phyloP scores from a whole-genome alignment of 1,140 invertebrate species.

The Mizuhopecten yessoensis region DNA sequence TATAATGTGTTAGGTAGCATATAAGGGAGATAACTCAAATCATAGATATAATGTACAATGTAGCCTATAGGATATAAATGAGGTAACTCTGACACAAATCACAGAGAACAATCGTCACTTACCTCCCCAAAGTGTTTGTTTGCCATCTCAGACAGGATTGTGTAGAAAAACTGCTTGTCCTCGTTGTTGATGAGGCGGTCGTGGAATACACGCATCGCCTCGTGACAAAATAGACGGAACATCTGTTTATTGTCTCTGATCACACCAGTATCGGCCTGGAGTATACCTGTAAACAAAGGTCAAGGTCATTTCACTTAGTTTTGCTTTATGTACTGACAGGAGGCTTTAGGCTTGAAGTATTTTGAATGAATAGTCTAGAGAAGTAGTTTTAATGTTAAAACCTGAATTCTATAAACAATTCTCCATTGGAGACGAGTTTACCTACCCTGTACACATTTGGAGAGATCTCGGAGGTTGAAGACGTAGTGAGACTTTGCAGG shows the following conservation, averaged over 20 bases:
- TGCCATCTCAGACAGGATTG: slow-evolving; percentile 82
- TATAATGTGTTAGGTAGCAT: too few relatives aligned
- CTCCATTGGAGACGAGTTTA: too few relatives aligned
- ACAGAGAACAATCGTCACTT: too few relatives aligned
- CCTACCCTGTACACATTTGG: slow-evolving; percentile 84
- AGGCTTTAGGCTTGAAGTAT: too few relatives aligned
- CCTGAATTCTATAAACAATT: too few relatives aligned
- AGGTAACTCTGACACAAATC: too few relatives aligned
- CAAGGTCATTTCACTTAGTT: not conserved
- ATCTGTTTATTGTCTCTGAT: slow-evolving; percentile 81
- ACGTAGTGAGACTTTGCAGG: slow-evolving; percentile 84
- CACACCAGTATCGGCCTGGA: slow-evolving; percentile 81
- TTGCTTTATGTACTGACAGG: too few relatives aligned
- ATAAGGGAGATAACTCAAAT: too few relatives aligned
- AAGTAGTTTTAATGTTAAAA: too few relatives aligned
- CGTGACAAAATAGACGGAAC: slow-evolving; percentile 83
- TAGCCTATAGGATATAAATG: too few relatives aligned
- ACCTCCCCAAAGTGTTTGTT: slow-evolving; percentile 83
- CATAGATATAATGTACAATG: too few relatives aligned
- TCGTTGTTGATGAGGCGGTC: slow-evolving; percentile 83
- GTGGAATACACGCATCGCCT: slow-evolving; percentile 83
- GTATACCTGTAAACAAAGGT: slow-evolving; percentile 73
- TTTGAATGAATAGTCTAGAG: too few relatives aligned
- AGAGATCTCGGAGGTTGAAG: slow-evolving; percentile 84
- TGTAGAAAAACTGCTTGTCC: slow-evolving; percentile 83